Percentiles rank a stretch among this genome's conserved stretches.
phyloP scores from a whole-genome alignment of 2,113 vertebrate genomes.

The Columba livia region DNA sequence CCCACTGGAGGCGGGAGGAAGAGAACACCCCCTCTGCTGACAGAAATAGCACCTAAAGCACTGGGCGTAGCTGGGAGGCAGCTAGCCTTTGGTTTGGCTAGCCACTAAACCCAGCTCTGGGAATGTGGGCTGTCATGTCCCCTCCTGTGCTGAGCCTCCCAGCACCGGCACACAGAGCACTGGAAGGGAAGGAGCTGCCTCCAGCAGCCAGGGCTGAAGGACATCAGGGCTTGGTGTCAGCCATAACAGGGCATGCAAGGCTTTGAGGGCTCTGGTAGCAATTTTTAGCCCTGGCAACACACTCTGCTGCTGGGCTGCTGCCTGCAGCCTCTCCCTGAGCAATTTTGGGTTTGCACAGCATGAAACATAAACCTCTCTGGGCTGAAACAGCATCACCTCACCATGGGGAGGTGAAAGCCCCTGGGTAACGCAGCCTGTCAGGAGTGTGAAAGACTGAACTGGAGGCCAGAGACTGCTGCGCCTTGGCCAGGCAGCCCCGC shows the following conservation, averaged over 20 bases:
- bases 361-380: not conserved
- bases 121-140: fast-evolving
- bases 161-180: fast-evolving
- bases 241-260: fast-evolving
- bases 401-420: not conserved
- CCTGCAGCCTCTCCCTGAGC: not conserved
- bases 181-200: not conserved
- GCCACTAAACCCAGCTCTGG: not conserved
- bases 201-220: not conserved
- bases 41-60: fast-evolving
- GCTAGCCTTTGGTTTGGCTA: not conserved
- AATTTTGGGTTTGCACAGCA: not conserved
- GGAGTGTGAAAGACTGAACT: no score
- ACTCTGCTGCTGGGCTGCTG: not conserved
- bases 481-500: not conserved
- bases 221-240: fast-evolving
- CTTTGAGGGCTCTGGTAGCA: not conserved
- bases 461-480: not conserved
- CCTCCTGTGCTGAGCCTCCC: not conserved
- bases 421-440: not conserved
- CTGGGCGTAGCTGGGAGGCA: not conserved
- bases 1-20: not conserved
- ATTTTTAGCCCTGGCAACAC: not conserved
- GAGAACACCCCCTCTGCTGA: not conserved
- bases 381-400: not conserved